Evolutionary conservation across 2,113 vertebrate genomes (phyloP).

Genomic region (Chloroceryle aenea): DNA sequence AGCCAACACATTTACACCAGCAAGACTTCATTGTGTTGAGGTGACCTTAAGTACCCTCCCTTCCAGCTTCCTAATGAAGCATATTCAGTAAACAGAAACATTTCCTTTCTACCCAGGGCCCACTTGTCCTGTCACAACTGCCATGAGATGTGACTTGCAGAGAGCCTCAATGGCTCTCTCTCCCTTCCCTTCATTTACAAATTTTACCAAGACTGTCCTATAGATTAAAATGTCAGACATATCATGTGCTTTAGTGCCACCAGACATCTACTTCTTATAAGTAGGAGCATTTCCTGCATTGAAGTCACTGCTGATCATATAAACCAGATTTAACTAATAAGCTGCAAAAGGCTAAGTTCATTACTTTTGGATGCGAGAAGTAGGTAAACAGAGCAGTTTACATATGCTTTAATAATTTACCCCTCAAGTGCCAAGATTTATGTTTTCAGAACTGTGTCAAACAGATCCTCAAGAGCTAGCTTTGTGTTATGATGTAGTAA

Average conservation of each 20-base stretch:
- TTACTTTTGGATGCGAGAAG: background rate
- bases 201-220: background rate
- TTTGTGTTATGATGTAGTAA: accelerated
- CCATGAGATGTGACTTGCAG: background rate
- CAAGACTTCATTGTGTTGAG: background rate
- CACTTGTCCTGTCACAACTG: background rate
- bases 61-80: background rate
- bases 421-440: background rate
- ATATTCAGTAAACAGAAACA: background rate
- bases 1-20: background rate
- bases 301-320: background rate
- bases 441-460: background rate
- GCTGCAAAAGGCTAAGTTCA: background rate
- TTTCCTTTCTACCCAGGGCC: background rate
- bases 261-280: background rate
- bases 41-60: background rate
- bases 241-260: background rate
- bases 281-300: background rate
- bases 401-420: background rate
- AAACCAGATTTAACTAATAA: background rate
- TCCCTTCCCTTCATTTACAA: background rate
- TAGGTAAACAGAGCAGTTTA: background rate
- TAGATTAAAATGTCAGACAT: background rate
- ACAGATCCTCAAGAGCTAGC: background rate
- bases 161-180: background rate